phyloP scores from a whole-genome alignment of 2,797 vertebrate species.

The Gallinago solitaria region DNA sequence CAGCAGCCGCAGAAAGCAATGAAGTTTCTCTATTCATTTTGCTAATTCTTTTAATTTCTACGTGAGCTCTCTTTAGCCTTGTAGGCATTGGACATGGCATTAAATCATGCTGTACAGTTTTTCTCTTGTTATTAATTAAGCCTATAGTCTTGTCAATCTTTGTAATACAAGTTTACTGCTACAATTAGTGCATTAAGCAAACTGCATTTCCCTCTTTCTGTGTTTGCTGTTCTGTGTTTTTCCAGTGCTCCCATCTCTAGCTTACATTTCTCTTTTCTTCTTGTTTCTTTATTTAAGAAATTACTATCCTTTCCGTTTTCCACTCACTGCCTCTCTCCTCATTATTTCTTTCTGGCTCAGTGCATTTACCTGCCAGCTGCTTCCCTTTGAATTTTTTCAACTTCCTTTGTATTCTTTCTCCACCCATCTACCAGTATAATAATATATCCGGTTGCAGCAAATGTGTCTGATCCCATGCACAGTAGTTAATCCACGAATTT shows the following conservation, averaged over 20 bases:
- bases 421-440: conserved; percentile 58
- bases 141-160: neutral
- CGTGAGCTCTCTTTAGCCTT: neutral
- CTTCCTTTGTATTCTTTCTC: conserved; percentile 64
- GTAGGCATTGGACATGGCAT: neutral
- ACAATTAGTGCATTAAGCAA: neutral
- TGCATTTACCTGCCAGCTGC: conserved; percentile 55
- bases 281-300: conserved; percentile 63
- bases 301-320: conserved; percentile 38
- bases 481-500: conserved; percentile 63
- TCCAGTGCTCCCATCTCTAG: neutral
- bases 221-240: neutral
- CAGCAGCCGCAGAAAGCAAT: neutral
- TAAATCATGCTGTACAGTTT: neutral
- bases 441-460: conserved; percentile 62
- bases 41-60: neutral
- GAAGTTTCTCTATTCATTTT: neutral
- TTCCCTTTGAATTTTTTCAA: conserved; percentile 61
- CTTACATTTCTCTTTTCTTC: conserved; percentile 36
- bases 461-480: conserved; percentile 43
- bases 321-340: conserved; percentile 51
- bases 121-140: neutral
- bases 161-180: neutral
- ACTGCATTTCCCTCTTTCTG: neutral
- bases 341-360: conserved; percentile 63